phyloP scores from a whole-genome alignment of 2,113 vertebrate species.

The Mungos mungo region DNA sequence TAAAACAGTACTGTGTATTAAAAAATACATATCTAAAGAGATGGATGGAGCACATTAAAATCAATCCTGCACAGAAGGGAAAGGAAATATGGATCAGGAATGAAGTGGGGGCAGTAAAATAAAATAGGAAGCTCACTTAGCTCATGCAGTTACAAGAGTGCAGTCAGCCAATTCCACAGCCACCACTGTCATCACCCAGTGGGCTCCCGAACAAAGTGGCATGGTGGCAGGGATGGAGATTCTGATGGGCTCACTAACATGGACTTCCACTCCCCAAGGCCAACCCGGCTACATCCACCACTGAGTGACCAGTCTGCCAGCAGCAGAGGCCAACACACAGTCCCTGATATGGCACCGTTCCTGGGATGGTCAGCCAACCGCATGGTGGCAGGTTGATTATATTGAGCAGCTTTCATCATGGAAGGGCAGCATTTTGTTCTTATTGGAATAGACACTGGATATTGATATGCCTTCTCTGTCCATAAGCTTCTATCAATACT shows the following conservation, averaged over 20 bases:
- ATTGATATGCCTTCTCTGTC: not conserved
- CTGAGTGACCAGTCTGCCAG: not conserved
- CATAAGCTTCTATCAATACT: not conserved
- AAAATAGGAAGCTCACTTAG: not conserved
- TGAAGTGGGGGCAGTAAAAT: not conserved
- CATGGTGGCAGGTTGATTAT: not conserved
- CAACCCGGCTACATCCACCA: not conserved
- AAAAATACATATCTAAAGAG: not conserved
- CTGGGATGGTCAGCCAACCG: not conserved
- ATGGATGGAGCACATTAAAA: not conserved
- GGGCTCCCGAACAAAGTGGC: not conserved
- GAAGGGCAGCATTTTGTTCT: not conserved
- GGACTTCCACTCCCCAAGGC: not conserved
- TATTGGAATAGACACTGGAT: not conserved
- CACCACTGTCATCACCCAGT: not conserved
- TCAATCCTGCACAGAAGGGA: not conserved
- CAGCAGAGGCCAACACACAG: not conserved
- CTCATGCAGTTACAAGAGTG: not conserved
- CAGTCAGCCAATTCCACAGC: not conserved
- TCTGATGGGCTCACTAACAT: not conserved
- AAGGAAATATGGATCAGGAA: not conserved
- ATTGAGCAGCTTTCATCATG: not conserved
- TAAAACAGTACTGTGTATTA: not conserved
- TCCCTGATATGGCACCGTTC: not conserved
- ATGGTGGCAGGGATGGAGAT: not conserved